Evolutionary conservation across 1,140 invertebrate species (phyloP), one percentile per base, ranked within the genome.

Genomic region (Heliconius eleuchia): DNA sequence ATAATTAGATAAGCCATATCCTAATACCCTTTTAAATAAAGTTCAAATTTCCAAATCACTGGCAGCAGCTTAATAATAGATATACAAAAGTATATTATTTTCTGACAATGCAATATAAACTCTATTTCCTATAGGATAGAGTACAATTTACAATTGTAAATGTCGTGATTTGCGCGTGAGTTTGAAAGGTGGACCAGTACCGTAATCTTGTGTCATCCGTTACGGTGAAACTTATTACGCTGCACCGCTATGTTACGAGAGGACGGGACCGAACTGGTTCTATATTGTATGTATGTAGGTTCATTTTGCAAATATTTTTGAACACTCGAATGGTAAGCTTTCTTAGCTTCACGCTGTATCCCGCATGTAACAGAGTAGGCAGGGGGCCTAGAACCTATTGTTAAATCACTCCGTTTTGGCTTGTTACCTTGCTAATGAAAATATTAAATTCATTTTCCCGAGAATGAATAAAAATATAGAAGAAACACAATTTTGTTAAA

Each of bases 151-250:
- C 4, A 66, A 11, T 13, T 16, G 27, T 4, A 30, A 4, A 16
- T 13, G 27, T n/a, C 11, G 23, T 30, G 60, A 23, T 18, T 73
- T 85, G 86, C 86, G 88, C 87, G 81, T 85, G 87, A 89, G 87
- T 87, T 86, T 86, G 87, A 89, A 87, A 82, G 27, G 85, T 57
- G n/a, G 55, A 23, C 60, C 60, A 30, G 60, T 91, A 91, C 90
- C 91, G 90, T 92, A 91, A 91, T 88, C 89, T 92, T 91, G 90
- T 92, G 89, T 92, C 90, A 92, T 92, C 88, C 89, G 86, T 91
- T 91, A 91, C 88, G 88, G 87, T 88, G 89, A 91, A 90, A 89
- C 87, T 86, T 83, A 86, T 90, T 90, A 91, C 89, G 85, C 60
- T 89, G 77, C 42, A 88, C 89, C 88, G 89, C 89, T 89, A 89